Conservation (phyloP, 2,113 vertebrate genomes). For the Spilogale gracilis region DNA sequence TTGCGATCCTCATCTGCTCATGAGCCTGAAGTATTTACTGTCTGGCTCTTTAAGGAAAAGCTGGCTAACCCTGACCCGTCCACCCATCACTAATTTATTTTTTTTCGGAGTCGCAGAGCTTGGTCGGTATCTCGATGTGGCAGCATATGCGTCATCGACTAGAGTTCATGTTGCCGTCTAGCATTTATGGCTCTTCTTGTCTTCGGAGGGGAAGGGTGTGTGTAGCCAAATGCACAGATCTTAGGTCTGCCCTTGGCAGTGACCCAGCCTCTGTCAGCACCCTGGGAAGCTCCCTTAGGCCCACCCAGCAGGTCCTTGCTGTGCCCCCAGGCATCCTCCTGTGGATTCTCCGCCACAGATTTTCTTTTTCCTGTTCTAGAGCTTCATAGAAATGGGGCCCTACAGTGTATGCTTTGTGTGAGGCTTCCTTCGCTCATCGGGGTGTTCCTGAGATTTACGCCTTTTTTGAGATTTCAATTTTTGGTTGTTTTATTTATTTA, state of each 20-base stretch:
- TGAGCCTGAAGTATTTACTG: neutral
- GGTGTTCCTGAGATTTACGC: neutral
- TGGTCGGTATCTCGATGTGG: too few relatives aligned
- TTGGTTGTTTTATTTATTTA: too few relatives aligned
- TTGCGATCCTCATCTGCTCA: fast-evolving
- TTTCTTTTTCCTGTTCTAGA: too few relatives aligned
- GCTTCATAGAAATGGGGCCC: neutral
- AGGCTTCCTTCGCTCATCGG: neutral
- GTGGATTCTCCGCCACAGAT: neutral
- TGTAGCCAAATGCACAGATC: neutral
- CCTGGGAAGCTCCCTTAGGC: neutral
- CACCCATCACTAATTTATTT: neutral
- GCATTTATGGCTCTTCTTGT: neutral
- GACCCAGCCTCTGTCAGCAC: too few relatives aligned
- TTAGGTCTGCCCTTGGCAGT: neutral
- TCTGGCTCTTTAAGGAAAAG: neutral
- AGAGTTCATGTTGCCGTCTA: too few relatives aligned
- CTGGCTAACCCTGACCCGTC: too few relatives aligned
- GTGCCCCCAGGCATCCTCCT: too few relatives aligned
- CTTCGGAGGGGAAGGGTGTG: neutral
- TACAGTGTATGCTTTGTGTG: neutral
- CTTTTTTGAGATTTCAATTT: neutral
- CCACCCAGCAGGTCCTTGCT: neutral
- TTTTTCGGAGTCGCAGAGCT: neutral
- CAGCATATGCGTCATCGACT: fast-evolving